These are phyloP conservation scores for Neogale vison DNA, from an alignment of 2,113 vertebrate genomes.

Conservation along the genomic window DNA sequence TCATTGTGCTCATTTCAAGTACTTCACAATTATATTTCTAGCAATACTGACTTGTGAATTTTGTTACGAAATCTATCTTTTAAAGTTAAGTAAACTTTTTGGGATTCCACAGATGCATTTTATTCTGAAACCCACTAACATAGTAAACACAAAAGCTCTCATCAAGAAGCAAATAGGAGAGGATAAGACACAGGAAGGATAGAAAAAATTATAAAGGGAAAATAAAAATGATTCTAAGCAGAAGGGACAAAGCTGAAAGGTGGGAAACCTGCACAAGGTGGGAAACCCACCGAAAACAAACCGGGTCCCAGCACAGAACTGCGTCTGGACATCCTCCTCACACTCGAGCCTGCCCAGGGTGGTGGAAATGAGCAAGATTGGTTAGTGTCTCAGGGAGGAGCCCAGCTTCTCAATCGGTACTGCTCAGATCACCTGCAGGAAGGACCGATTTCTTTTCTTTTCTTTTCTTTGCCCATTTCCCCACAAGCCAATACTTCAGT, in stretches of 20 bases:
- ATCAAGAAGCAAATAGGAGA: not conserved
- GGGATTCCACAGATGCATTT: not conserved
- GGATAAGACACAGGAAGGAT: too few relatives aligned
- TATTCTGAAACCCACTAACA: not conserved
- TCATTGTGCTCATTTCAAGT: not conserved
- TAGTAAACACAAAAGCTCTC: not conserved
- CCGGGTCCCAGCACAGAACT: not conserved
- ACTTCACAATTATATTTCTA: not conserved
- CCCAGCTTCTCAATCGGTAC: rapidly evolving
- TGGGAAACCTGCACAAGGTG: not conserved
- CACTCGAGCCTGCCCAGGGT: not conserved
- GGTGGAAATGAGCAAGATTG: not conserved
- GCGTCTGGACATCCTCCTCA: not conserved
- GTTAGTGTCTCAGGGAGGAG: not conserved
- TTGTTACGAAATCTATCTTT: not conserved
- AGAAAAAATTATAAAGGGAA: not conserved
- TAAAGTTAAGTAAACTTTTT: not conserved
- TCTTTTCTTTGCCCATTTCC: not conserved
- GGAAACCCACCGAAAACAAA: not conserved
- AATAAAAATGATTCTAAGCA: not conserved
- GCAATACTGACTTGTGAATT: not conserved
- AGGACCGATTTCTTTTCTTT: not conserved
- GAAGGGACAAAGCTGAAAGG: not conserved
- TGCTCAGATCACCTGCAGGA: not conserved
- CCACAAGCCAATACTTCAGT: not conserved